phyloP scores from a whole-genome alignment of 64 coral and sea anemone genomes.

The Dendrophyllia cribrosa region DNA sequence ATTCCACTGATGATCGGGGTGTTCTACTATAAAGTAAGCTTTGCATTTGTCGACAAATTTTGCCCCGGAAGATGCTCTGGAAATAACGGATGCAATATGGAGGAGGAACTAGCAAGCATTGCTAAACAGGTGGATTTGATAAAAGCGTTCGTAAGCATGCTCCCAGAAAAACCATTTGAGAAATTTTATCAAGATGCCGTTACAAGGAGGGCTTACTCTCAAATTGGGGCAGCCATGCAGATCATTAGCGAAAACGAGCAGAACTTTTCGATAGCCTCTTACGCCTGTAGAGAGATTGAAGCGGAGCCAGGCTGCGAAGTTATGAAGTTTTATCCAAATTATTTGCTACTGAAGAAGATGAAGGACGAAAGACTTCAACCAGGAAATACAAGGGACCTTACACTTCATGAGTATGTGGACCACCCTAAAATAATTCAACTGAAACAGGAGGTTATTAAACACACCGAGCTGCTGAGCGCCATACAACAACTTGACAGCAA shows the following conservation, averaged over 20 bases:
- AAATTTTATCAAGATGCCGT: constrained; percentile 17
- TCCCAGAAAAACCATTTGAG: constrained; percentile 8
- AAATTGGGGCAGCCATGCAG: constrained; percentile 30
- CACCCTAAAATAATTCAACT: constrained; percentile 15
- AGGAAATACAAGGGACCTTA: neutral
- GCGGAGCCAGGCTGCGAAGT: constrained; percentile 19
- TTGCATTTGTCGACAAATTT: constrained; percentile 52
- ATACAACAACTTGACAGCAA: constrained; percentile 30
- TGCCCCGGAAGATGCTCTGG: neutral
- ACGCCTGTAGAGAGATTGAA: constrained; percentile 26
- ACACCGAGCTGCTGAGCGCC: constrained; percentile 38
- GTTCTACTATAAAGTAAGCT: constrained; percentile 50
- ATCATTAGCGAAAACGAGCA: constrained; percentile 33
- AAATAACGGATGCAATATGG: constrained; percentile 15
- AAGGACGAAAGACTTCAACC: constrained; percentile 24
- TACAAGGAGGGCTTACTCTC: constrained; percentile 17
- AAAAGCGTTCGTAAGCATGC: neutral
- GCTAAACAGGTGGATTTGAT: constrained; percentile 38
- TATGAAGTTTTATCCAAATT: constrained; percentile 26
- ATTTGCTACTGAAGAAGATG: constrained; percentile 39
- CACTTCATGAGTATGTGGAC: neutral
- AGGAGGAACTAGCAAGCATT: constrained; percentile 22
- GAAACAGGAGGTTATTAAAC: constrained; percentile 26
- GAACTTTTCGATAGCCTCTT: neutral
- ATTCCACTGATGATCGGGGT: constrained; percentile 53